These are phyloP conservation scores for Daubentonia madagascariensis DNA, from an alignment of 2,113 vertebrate species.

Conservation along the genomic window DNA sequence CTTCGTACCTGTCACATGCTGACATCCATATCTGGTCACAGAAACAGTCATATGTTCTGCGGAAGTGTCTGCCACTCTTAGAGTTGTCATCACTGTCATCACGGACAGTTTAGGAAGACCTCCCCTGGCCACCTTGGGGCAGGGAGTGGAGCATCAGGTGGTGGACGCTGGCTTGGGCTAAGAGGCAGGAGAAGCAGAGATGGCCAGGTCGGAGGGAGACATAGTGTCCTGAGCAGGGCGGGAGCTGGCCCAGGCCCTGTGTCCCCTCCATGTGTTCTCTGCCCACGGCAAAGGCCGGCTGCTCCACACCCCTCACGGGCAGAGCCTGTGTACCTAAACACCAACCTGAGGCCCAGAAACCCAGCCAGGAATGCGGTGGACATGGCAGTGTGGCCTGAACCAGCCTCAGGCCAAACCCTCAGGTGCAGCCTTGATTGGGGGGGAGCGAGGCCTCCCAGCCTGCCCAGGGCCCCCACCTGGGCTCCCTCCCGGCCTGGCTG, in stretches of 20 bases:
- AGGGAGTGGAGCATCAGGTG: rapidly evolving
- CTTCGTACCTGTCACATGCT: rapidly evolving
- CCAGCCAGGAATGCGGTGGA: rapidly evolving
- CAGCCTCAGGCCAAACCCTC: not conserved
- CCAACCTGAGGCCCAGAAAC: not conserved
- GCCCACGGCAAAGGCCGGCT: not conserved
- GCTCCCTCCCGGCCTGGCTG: not conserved
- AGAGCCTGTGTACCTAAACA: rapidly evolving
- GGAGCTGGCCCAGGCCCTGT: not conserved
- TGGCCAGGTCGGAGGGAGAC: rapidly evolving
- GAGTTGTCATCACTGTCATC: rapidly evolving
- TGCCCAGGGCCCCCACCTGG: rapidly evolving
- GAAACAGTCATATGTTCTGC: no score
- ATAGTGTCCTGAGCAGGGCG: rapidly evolving
- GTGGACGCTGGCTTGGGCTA: rapidly evolving
- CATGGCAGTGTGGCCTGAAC: rapidly evolving
- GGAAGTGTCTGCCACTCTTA: rapidly evolving
- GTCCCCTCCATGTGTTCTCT: rapidly evolving
- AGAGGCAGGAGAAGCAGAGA: not conserved
- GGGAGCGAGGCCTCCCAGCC: not conserved
- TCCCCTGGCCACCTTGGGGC: rapidly evolving
- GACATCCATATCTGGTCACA: not conserved
- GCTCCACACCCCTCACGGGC: rapidly evolving
- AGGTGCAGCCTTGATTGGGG: no score
- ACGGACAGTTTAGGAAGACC: not conserved